These are phyloP conservation scores for Piprites chloris DNA, from an alignment of 2,113 vertebrate genomes.

Conservation along the genomic window DNA sequence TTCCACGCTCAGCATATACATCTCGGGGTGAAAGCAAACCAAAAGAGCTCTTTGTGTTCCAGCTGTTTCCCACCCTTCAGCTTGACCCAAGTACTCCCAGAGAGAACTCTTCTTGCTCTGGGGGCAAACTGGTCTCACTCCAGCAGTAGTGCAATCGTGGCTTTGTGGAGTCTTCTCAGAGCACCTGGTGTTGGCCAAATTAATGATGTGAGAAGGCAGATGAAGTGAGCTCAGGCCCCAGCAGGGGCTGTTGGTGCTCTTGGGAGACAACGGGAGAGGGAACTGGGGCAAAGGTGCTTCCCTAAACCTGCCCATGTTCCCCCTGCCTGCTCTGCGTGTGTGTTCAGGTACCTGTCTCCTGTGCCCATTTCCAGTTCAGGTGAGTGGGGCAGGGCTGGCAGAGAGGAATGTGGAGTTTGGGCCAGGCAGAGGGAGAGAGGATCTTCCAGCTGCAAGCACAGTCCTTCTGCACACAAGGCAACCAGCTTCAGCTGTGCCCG, in stretches of 20 bases:
- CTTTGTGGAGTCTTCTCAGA: background rate
- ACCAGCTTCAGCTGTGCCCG: background rate
- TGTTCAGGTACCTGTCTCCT: background rate
- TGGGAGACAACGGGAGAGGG: background rate
- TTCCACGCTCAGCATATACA: background rate
- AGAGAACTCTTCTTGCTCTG: background rate
- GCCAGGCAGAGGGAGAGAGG: background rate
- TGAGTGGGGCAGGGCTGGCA: background rate
- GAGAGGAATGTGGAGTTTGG: background rate
- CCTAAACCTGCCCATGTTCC: background rate
- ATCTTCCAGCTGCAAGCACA: background rate
- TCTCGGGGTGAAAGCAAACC: background rate
- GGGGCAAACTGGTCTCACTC: background rate
- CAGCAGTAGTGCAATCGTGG: accelerated
- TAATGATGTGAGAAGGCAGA: background rate
- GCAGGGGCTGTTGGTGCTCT: background rate
- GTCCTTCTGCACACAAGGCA: background rate
- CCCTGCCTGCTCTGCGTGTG: background rate
- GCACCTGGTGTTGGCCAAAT: background rate
- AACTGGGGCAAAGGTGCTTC: background rate
- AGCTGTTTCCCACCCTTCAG: background rate
- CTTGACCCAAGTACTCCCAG: background rate
- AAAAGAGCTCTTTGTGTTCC: background rate
- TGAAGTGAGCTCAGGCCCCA: background rate
- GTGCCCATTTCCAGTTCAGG: background rate